Evolutionary conservation across 2,888 invertebrate species (phyloP).

Genomic region (Calameuta pallipes): DNA sequence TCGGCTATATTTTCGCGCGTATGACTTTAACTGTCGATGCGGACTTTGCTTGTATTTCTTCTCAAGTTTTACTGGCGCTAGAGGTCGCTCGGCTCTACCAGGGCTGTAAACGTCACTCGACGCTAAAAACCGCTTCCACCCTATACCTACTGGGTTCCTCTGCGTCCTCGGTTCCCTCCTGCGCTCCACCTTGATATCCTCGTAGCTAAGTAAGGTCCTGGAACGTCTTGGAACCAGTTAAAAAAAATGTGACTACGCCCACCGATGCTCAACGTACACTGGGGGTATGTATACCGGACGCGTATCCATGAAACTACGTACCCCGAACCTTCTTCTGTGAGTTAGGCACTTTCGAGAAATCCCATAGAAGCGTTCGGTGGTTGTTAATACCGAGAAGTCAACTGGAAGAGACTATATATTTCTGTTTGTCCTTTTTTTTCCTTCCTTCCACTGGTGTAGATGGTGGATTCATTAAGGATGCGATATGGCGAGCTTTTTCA

Average conservation of each 20-base stretch:
- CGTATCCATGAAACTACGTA: neutral
- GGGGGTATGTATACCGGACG: neutral
- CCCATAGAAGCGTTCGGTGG: constrained; percentile 11
- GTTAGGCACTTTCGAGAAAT: constrained; percentile 29
- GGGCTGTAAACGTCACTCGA: constrained; percentile 55
- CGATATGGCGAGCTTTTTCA: constrained; percentile 49
- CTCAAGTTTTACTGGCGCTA: constrained; percentile 58
- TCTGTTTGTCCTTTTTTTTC: neutral
- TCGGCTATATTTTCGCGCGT: constrained; percentile 60
- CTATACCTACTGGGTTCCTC: neutral
- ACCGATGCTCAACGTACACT: neutral
- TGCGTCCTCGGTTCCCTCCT: neutral
- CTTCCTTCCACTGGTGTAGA: neutral
- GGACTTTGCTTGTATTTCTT: constrained; percentile 58
- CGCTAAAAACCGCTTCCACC: constrained; percentile 29
- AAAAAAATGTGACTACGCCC: neutral
- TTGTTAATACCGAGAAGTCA: neutral
- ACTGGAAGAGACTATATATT: neutral
- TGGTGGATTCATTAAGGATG: constrained; percentile 52
- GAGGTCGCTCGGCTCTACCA: constrained; percentile 43
- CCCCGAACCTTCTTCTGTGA: neutral
- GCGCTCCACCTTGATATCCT: neutral
- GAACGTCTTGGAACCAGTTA: neutral
- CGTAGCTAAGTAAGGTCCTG: neutral
- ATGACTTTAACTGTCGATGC: constrained; percentile 63